Conservation (phyloP, 2,113 vertebrate species). For the Gopherus evgoodei region DNA sequence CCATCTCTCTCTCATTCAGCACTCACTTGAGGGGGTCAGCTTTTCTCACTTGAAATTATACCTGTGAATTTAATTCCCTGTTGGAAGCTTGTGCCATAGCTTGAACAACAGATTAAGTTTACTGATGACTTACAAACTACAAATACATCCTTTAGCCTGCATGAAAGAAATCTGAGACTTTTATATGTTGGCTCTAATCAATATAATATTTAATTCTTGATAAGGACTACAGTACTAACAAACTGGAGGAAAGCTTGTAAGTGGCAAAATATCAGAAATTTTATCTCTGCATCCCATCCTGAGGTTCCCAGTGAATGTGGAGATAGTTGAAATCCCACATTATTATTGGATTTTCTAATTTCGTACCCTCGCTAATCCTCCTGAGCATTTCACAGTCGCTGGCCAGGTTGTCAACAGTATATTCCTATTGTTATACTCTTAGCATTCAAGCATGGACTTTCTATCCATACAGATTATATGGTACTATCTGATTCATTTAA, state of each 20-base stretch:
- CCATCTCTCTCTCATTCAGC: neutral
- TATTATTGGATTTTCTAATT: no score
- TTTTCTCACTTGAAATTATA: neutral
- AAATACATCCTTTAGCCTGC: neutral
- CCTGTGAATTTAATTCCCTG: neutral
- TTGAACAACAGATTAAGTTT: neutral
- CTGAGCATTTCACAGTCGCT: no score
- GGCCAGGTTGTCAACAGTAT: no score
- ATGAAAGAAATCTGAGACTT: neutral
- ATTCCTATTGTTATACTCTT: no score
- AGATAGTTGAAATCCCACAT: no score
- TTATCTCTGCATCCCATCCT: no score
- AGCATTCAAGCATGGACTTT: no score
- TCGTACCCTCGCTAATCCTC: no score
- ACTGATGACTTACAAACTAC: neutral
- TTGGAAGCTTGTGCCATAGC: neutral
- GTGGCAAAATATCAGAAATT: neutral
- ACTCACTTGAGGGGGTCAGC: neutral
- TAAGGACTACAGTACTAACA: neutral
- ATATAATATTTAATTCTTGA: neutral
- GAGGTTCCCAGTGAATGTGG: no score
- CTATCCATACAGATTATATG: no score
- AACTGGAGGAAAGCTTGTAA: neutral
- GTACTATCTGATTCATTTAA: no score
- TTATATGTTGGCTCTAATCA: neutral